Conservation (phyloP, 2,888 invertebrate species). For the Oxycera nigricornis region DNA sequence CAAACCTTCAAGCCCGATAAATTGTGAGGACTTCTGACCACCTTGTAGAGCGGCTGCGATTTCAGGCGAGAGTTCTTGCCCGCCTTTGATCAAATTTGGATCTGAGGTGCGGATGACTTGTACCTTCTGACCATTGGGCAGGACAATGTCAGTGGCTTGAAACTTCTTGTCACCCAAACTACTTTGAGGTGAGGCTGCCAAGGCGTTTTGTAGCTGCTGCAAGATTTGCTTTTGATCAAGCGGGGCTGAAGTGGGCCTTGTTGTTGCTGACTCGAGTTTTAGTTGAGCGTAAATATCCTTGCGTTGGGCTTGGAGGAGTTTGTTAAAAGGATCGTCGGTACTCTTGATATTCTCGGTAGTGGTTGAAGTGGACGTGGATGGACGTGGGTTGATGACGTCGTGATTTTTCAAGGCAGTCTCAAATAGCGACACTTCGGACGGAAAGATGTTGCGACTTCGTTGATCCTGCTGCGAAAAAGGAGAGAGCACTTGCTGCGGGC, state of each 20-base stretch:
- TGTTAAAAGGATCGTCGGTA: slow-evolving; percentile 59
- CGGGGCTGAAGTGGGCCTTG: slow-evolving; percentile 57
- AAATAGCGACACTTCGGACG: slow-evolving; percentile 71
- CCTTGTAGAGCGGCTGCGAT: slow-evolving; percentile 49
- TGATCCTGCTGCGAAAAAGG: slow-evolving; percentile 50
- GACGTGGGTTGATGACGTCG: slow-evolving; percentile 73
- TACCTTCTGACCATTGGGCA: slow-evolving; percentile 78
- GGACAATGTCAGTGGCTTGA: slow-evolving; percentile 74
- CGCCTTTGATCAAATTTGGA: slow-evolving; percentile 72
- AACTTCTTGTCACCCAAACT: slow-evolving; percentile 71
- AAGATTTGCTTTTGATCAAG: slow-evolving; percentile 74
- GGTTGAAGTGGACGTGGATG: slow-evolving; percentile 68
- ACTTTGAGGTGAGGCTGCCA: slow-evolving; percentile 72
- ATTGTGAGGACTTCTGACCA: neutral
- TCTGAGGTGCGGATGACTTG: slow-evolving; percentile 76
- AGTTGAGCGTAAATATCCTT: slow-evolving; percentile 69
- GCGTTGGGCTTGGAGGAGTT: slow-evolving; percentile 62
- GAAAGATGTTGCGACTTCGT: slow-evolving; percentile 64
- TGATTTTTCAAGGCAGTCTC: slow-evolving; percentile 72
- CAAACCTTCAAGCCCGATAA: neutral
- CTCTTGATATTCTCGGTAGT: slow-evolving; percentile 59
- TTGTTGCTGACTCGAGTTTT: slow-evolving; percentile 63
- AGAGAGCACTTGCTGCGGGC: neutral
- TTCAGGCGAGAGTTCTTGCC: slow-evolving; percentile 63
- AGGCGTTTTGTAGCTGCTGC: slow-evolving; percentile 76